phyloP scores from a whole-genome alignment of 2,113 vertebrate species.

The Origma solitaria region DNA sequence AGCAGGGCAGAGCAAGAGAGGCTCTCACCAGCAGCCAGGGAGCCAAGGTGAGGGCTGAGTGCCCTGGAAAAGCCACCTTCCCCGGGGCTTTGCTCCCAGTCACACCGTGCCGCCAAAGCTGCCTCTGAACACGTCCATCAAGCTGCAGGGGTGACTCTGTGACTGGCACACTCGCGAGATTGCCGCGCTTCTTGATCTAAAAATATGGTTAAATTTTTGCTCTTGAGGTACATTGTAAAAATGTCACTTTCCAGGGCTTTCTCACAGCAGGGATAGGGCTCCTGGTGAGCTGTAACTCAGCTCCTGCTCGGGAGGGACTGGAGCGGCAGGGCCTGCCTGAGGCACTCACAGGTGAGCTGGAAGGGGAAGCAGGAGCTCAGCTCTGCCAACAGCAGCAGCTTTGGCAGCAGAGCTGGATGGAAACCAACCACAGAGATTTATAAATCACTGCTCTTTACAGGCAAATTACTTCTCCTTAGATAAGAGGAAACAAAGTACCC shows the following conservation, averaged over 20 bases:
- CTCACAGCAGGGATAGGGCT: not conserved
- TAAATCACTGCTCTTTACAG: not conserved
- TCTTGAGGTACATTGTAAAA: not conserved
- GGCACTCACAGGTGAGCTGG: slow-evolving; percentile 2
- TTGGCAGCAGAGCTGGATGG: not conserved
- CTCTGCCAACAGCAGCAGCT: not conserved
- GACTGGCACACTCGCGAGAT: fast-evolving
- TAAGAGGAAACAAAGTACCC: not conserved
- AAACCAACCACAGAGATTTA: not conserved
- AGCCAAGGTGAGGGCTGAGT: not conserved
- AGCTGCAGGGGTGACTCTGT: not conserved
- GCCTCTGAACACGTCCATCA: not conserved
- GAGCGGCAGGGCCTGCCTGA: fast-evolving
- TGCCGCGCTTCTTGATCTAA: not conserved
- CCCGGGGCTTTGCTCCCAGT: fast-evolving
- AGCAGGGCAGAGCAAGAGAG: not conserved
- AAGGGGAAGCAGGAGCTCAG: not conserved
- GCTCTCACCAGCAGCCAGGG: not conserved
- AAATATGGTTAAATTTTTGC: not conserved
- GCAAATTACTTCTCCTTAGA: not conserved
- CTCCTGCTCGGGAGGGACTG: not conserved
- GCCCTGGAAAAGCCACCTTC: not conserved
- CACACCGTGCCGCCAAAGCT: not conserved
- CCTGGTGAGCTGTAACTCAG: not conserved
- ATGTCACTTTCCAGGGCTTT: not conserved